A percentile compares a stretch with the other conserved stretches of the same genome.
phyloP scores from a whole-genome alignment of 2,797 vertebrate genomes.

The Oreochromis mossambicus region DNA sequence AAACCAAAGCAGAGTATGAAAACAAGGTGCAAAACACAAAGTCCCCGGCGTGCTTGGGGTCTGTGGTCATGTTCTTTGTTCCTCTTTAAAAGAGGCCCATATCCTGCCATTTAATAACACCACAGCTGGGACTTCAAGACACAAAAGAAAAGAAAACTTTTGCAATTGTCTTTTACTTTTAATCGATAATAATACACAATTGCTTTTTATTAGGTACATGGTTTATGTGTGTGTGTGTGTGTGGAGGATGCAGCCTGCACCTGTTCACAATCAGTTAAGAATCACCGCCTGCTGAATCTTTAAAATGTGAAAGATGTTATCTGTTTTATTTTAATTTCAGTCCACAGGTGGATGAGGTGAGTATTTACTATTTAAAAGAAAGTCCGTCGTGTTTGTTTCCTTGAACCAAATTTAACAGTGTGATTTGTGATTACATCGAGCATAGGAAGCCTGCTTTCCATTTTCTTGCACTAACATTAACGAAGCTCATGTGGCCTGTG shows the following conservation, averaged over 20 bases:
- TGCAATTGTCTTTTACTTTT: not conserved
- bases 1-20: not conserved
- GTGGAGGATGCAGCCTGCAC: not conserved
- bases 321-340: not conserved
- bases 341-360: not conserved
- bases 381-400: not conserved
- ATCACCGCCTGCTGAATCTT: not conserved
- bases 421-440: not conserved
- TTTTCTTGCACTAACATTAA: not conserved
- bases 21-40: not conserved
- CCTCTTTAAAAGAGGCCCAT: not conserved
- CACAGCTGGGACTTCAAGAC: not conserved
- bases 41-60: not conserved
- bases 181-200: not conserved
- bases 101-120: not conserved
- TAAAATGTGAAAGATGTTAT: not conserved
- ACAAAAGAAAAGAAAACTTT: not conserved
- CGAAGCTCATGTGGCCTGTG: not conserved
- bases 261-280: not conserved
- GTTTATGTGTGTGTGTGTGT: not conserved
- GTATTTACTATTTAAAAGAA: not conserved
- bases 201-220: fast-evolving
- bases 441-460: not conserved
- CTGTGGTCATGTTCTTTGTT: not conserved
- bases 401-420: fast-evolving